phyloP scores from a whole-genome alignment of 92 coral and sea anemone species.

The Micromussa lordhowensis region DNA sequence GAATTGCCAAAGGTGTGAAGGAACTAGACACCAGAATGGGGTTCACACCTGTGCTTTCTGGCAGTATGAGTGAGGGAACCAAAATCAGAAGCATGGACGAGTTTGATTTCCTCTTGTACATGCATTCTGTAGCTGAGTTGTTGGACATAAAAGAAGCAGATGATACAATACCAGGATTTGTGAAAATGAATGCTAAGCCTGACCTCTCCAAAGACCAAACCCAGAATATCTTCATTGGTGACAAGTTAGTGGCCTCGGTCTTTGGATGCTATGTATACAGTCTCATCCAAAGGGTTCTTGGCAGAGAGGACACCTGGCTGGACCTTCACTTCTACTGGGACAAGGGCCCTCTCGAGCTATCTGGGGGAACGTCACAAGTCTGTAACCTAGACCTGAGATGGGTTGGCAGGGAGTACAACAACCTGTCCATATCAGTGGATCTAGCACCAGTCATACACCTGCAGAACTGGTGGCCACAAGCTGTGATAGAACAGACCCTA shows the following conservation, averaged over 20 bases:
- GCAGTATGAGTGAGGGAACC: conserved; percentile 20
- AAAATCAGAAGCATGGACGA: conserved; percentile 16
- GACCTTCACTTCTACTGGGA: conserved; percentile 20
- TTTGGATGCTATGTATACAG: conserved; percentile 5
- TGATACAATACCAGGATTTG: conserved; percentile 18
- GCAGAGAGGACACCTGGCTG: conserved; percentile 21
- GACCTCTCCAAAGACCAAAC: conserved; percentile 14
- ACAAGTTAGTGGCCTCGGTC: conserved; percentile 23
- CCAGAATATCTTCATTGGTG: conserved; percentile 15
- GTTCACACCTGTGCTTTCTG: conserved; percentile 16
- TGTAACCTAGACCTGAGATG: conserved; percentile 18
- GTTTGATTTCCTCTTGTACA: conserved; percentile 22
- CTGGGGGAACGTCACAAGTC: conserved; percentile 1
- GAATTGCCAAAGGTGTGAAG: conserved; percentile 21
- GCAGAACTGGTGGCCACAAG: conserved; percentile 17
- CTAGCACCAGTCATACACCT: conserved; percentile 22
- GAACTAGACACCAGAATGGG: conserved; percentile 22
- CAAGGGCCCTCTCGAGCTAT: conserved; percentile 2
- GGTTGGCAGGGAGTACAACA: conserved; percentile 20
- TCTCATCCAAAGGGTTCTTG: conserved; percentile 22
- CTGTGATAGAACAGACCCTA: conserved; percentile 18
- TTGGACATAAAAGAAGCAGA: conserved; percentile 8
- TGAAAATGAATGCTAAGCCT: conserved; percentile 16
- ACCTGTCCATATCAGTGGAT: conserved; percentile 23
- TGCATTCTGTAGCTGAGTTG: conserved; percentile 17